phyloP scores from a whole-genome alignment of 2,113 vertebrate species.

The Emydura subglobosa region DNA sequence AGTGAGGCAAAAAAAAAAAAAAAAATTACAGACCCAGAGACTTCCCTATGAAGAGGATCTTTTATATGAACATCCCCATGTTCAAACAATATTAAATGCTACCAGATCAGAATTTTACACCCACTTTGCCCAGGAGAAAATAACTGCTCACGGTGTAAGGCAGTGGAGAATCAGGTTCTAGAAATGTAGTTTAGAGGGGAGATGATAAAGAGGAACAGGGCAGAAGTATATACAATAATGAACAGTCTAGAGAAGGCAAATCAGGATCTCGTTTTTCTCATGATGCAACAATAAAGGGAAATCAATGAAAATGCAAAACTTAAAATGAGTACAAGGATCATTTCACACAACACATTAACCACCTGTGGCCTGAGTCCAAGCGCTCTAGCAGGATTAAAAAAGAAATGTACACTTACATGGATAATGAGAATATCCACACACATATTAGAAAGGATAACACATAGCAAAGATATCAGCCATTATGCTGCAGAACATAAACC shows the following conservation, averaged over 20 bases:
- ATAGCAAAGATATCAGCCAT: background rate
- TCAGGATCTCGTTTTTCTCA: background rate
- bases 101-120: background rate
- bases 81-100: background rate
- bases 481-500: background rate
- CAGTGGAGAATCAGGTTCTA: background rate
- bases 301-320: background rate
- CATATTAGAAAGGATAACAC: rapidly evolving
- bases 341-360: background rate
- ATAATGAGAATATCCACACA: background rate
- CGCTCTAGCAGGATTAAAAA: background rate
- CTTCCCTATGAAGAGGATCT: background rate
- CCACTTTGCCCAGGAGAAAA: background rate
- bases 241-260: background rate
- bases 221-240: background rate
- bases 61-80: background rate
- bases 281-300: background rate
- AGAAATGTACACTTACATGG: background rate
- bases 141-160: background rate
- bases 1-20: background rate
- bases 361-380: background rate
- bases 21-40: background rate
- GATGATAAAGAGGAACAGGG: background rate
- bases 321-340: background rate
- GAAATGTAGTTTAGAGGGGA: background rate